These are phyloP conservation scores for Nothocercus nigrocapillus DNA, from an alignment of 2,113 vertebrate species.

Conservation along the genomic window DNA sequence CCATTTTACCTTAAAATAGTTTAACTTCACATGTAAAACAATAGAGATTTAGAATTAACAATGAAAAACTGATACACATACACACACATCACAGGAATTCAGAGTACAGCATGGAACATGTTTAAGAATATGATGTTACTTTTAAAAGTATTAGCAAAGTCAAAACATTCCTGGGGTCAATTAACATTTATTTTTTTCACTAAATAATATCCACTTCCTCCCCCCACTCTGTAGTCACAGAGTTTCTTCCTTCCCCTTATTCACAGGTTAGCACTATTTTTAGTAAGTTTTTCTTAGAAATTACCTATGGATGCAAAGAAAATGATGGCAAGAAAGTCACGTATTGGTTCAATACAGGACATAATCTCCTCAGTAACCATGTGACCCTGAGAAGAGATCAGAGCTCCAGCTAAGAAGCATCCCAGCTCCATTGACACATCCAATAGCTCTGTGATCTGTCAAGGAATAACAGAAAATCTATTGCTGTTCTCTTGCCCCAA, in stretches of 20 bases:
- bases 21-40: background rate
- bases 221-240: background rate
- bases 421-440: slow-evolving; percentile 97
- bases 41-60: background rate
- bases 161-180: background rate
- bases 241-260: background rate
- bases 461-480: slow-evolving; percentile 6
- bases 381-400: slow-evolving; percentile 95
- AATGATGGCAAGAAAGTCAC: slow-evolving; percentile 96
- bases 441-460: slow-evolving; percentile 91
- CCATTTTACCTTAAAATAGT: background rate
- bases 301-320: slow-evolving; percentile 98
- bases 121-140: background rate
- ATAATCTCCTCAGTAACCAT: slow-evolving; percentile 90
- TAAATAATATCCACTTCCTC: background rate
- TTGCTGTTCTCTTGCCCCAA: background rate
- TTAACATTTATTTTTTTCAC: background rate
- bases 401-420: slow-evolving; percentile 93
- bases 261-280: background rate
- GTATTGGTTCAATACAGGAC: slow-evolving; percentile 91
- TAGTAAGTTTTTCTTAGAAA: background rate
- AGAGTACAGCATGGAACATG: background rate
- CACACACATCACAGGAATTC: background rate
- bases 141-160: background rate
- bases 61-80: background rate